Base-by-base conservation (phyloP, 2,113 vertebrate genomes). In the Hypanus sabinus region DNA sequence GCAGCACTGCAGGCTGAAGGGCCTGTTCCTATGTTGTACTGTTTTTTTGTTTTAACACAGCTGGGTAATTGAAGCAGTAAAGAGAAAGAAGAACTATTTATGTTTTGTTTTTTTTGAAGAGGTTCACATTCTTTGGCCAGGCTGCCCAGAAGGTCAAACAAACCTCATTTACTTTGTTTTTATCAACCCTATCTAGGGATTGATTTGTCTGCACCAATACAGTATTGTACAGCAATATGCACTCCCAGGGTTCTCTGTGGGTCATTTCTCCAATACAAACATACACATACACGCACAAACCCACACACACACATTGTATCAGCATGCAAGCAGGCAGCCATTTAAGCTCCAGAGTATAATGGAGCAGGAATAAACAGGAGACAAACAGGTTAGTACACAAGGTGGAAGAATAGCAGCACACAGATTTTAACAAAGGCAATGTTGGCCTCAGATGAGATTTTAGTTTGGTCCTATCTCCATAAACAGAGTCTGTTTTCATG, bases 311-410 rank as follows among this genome's bases (percentile, higher is more conserved):
- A 88, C 30, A 65, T 30, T 62, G 30, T 33, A 88, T n/a, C 30
- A 62, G 14, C 85, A 55, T 73, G 90, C 90, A 93, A 93, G 68
- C 91, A 93, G 91, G 36, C 91, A 93, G 91, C 68, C 85, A 93
- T 71, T 68, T 68, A 93, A 46, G 70, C 70, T 55, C 71, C 38
- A 93, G 38, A 75, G 91, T 30, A 30, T 55, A 73, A 55, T 55
- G 85, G 14, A 16, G 71, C 22, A 5, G 71, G 18, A 20, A 33
- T 93, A 73, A 27, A 55, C 70, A 93, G 91, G 36, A 73, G 70
- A 55, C 36, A 38, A 75, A 75, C 36, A 93, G 38, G 70, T 93
- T 93, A 93, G 91, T 73, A 73, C 24, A 93, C 91, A 73, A 27
- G 38, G 70, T 46, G 70, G 90, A 38, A 73, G 71, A 75, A 93